Conservation (phyloP, 2,113 vertebrate species). For the Buteo buteo region DNA sequence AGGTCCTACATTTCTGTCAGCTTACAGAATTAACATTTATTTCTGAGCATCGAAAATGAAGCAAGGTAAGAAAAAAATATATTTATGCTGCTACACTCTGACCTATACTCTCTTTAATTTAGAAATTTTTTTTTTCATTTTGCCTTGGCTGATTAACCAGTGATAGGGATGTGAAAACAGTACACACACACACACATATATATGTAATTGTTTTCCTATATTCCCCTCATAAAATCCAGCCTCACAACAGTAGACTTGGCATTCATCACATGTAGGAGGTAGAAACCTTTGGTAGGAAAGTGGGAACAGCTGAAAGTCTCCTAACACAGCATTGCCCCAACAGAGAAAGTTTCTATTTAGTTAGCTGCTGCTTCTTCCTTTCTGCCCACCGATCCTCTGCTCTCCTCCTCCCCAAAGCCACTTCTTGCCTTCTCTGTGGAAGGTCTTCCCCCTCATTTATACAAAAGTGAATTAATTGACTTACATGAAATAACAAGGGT, state of each 20-base stretch:
- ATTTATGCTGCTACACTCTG: not conserved
- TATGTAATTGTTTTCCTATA: not conserved
- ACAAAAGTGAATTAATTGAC: not conserved
- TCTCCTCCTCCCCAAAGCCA: not conserved
- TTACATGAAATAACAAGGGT: rapidly evolving
- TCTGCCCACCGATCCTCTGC: not conserved
- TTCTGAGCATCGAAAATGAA: not conserved
- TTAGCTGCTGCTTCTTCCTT: not conserved
- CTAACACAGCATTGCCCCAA: not conserved
- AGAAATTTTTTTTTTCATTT: not conserved
- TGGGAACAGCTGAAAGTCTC: not conserved
- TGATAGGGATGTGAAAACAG: not conserved
- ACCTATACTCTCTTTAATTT: not conserved
- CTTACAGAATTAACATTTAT: not conserved
- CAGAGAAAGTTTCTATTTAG: not conserved
- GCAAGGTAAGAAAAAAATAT: not conserved
- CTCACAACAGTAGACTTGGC: not conserved
- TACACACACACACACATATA: not conserved
- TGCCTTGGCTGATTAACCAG: not conserved
- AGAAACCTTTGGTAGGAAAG: not conserved
- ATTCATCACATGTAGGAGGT: not conserved
- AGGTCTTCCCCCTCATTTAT: not conserved
- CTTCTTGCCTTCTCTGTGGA: not conserved
- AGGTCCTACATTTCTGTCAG: not conserved
- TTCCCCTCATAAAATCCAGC: not conserved